Base-by-base conservation (phyloP, 2,888 invertebrate species). In the Choristoneura rosaceana region DNA sequence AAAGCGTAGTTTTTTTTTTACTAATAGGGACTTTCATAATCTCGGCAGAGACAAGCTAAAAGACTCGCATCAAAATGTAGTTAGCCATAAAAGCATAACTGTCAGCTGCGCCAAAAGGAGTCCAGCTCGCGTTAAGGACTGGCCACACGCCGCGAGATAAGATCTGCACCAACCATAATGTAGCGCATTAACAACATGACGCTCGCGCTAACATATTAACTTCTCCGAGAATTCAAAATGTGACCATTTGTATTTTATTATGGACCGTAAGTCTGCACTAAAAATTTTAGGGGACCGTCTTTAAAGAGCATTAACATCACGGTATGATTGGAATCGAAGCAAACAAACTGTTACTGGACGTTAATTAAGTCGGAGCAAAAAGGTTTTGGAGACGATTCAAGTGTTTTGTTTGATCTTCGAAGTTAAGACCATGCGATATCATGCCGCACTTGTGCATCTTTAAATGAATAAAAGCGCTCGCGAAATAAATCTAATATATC, bases 1-100 rank as follows among this genome's bases (percentile, higher is more conserved):
- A 38, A 62, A 25, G 25, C 8, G 33, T 4, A 45, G 15, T 15
- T 4, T 3, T 17, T 5, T 3, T 17, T 52, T 52, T 17, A 8
- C 17, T 52, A 17, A 52, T 1, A 15, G 15, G 15, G 17, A 4
- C 17, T 52, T 25, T 12, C 12, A 10, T 25, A 10, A 10, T 55
- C 10, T 10, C 25, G 55, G 55, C 25, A 55, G 10, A 25, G 25
- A 3, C 8, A 25, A 45, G 25, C 25, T 25, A 52, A 70, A 69
- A 41, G 65, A 70, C 66, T 60, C 67, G 61, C 63, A 70, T 43
- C 55, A 65, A 73, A 69, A 73, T 63, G 70, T 70, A 69, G 64
- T 73, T 66, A 69, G 71, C 60, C 74, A 74, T 78, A 75, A 77
- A 76, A 76, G 74, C 67, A 73, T 76, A 76, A 76, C 74, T 71